Evolutionary conservation across 2,797 vertebrate species (phyloP).

Genomic region (Lycodopsis pacificus): DNA sequence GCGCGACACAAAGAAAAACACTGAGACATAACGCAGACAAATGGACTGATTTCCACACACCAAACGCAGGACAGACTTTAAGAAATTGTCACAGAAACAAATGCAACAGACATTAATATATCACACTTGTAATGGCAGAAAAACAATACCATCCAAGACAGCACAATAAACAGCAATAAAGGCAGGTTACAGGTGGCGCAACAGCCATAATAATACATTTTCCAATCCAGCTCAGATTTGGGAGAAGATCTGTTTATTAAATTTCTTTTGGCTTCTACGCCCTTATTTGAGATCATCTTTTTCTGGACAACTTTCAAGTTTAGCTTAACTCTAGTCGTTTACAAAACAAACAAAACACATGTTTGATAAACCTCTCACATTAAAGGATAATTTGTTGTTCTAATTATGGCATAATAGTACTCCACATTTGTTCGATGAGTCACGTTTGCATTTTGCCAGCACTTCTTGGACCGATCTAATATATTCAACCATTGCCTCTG

Average conservation of each 20-base stretch:
- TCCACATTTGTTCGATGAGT: constrained; percentile 40
- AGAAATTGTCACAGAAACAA: constrained; percentile 4
- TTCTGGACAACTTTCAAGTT: constrained; percentile 40
- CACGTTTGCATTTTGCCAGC: constrained; percentile 34
- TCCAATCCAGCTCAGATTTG: constrained; percentile 47
- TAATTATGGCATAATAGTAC: constrained; percentile 5
- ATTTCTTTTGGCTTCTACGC: constrained; percentile 30
- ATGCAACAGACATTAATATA: constrained; percentile 14
- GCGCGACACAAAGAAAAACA: background rate
- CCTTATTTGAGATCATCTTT: constrained; percentile 39
- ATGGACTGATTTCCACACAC: constrained; percentile 1
- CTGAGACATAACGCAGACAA: background rate
- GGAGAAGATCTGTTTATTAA: constrained; percentile 59
- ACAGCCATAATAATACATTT: constrained; percentile 49
- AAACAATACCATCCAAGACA: constrained; percentile 22
- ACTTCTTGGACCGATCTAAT: constrained; percentile 31
- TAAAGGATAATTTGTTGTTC: constrained; percentile 20
- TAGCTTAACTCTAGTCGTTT: constrained; percentile 14
- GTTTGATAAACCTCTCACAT: constrained; percentile 42
- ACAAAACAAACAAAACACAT: constrained; percentile 51
- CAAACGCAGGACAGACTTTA: background rate
- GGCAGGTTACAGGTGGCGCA: constrained; percentile 57
- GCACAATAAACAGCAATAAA: constrained; percentile 50
- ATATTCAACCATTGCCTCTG: constrained; percentile 28
- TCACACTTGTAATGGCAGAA: constrained; percentile 16